Evolutionary conservation across 2,113 vertebrate species (phyloP).

Genomic region (Dermatemys mawii): DNA sequence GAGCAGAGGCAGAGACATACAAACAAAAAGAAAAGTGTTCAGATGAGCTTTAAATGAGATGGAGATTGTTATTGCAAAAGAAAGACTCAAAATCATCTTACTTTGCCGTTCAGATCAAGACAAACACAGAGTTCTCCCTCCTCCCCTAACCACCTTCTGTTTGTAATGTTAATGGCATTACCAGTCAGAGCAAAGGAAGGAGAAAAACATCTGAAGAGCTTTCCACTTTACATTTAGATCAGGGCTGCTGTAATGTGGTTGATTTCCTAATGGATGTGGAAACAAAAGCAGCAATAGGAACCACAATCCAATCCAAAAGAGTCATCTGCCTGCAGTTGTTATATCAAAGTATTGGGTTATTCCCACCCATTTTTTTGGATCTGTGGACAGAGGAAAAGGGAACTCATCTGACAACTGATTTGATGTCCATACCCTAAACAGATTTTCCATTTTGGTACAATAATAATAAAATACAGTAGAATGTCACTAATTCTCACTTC

Average conservation of each 20-base stretch:
- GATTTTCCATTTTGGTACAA: background rate
- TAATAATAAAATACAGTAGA: background rate
- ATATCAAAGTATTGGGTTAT: background rate
- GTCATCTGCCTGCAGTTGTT: accelerated
- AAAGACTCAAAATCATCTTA: accelerated
- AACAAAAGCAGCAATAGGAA: background rate
- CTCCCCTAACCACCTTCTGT: background rate
- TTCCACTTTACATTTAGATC: background rate
- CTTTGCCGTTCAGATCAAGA: accelerated
- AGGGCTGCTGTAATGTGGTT: accelerated
- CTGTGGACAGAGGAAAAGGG: background rate
- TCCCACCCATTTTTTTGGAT: background rate
- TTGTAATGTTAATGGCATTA: accelerated
- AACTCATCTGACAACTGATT: background rate
- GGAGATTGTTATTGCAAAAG: background rate
- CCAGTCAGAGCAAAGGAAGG: background rate
- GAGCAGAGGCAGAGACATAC: background rate
- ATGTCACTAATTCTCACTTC: no score
- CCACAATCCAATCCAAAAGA: accelerated
- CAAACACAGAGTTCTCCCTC: accelerated
- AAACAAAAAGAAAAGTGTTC: background rate
- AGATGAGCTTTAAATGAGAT: background rate
- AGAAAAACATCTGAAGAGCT: accelerated
- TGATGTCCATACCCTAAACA: background rate
- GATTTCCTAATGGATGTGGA: accelerated